Base-by-base conservation (phyloP, 2,113 vertebrate genomes). In the Dromas ardeola region DNA sequence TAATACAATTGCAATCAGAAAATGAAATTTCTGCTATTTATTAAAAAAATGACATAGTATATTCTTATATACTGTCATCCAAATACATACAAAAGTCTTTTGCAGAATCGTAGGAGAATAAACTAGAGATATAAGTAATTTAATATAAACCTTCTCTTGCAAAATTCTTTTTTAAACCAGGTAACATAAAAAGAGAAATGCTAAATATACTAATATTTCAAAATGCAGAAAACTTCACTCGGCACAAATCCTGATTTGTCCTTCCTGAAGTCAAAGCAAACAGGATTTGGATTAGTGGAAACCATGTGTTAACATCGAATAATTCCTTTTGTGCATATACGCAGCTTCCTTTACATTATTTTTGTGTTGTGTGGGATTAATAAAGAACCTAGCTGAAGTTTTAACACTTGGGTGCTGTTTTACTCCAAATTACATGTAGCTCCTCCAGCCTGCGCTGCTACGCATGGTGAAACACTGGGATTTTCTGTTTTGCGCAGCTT, bases 101-200 rank as follows among this genome's bases (percentile, higher is more conserved):
- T 96, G 59, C 70, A 85, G 62, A 95, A 83, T 93, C 56, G 81
- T 53, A 91, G 29, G 8, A 89, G 18, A 91, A 88, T 87, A 93
- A 97, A 42, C 84, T 95, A 90, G 53, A 86, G 50, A 45, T 70
- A 96, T 8, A 52, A 85, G 50, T 71, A 78, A 74, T 88, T 76
- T 95, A 90, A 89, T 83, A 95, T 59, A 84, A 97, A 88, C 74
- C 27, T 96, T 95, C 82, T 93, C 93, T 97, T 96, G 87, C 86
- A 95, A 94, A 97, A 97, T 97, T 97, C 88, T 92, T 94, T 95
- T 95, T 88, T 81, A 95, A 82, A 86, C 34, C 59, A 88, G 89
- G 49, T 52, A 90, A 79, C 56, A 88, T 42, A 92, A 53, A 83
- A 88, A 88, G 52, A 91, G 45, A 96, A 97, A 90, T 34, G 1